A percentile compares a stretch with the other conserved stretches of the same genome.
These are phyloP conservation scores for Capreolus pygargus DNA, from an alignment of 2,113 vertebrate species.

Conservation along the genomic window DNA sequence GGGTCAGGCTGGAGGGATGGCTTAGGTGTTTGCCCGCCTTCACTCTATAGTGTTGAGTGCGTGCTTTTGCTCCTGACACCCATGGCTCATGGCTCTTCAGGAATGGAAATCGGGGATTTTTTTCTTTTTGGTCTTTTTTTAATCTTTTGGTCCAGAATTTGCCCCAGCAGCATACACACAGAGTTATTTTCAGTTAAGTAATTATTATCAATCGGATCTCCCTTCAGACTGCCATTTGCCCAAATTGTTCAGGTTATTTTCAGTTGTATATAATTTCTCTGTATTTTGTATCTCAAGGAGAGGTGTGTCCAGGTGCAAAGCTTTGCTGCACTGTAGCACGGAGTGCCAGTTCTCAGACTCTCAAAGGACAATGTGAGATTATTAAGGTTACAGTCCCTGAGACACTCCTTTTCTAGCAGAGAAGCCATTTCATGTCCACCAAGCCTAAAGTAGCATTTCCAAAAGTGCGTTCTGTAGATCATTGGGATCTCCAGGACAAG, in stretches of 20 bases:
- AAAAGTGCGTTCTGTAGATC: neutral
- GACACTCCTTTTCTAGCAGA: neutral
- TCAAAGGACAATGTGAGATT: neutral
- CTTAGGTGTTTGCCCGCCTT: neutral
- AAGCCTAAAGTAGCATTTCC: neutral
- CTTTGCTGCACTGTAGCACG: neutral
- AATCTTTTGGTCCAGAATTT: neutral
- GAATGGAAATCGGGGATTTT: neutral
- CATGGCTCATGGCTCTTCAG: rapidly evolving
- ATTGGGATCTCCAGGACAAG: neutral
- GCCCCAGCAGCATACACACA: neutral
- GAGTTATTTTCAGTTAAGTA: neutral
- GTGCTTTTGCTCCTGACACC: neutral
- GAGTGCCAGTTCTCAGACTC: neutral
- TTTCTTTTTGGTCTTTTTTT: neutral
- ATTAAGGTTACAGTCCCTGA: neutral
- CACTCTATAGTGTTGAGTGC: neutral
- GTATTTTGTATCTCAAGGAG: neutral
- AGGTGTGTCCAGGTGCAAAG: neutral
- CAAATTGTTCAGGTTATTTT: no score
- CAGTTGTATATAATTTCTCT: neutral
- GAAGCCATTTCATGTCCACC: neutral
- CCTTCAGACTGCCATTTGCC: no score
- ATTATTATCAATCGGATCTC: no score
- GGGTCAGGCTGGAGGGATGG: neutral